These are phyloP conservation scores for Cynodonichthys magdalenae DNA, from an alignment of 2,797 vertebrate genomes.

Conservation along the genomic window DNA sequence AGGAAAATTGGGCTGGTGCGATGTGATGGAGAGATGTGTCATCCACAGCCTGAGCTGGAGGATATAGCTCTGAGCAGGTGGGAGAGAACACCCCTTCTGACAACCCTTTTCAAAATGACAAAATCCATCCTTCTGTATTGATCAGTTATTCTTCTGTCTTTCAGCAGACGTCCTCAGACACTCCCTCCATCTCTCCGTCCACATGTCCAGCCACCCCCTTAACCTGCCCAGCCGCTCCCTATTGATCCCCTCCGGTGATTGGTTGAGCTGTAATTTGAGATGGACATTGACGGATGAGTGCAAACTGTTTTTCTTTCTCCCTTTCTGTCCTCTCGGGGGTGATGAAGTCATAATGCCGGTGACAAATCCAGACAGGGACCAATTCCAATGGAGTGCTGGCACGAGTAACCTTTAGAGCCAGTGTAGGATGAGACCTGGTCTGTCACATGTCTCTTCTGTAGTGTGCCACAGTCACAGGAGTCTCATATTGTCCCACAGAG, in stretches of 20 bases:
- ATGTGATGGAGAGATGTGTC: slow-evolving; percentile 61
- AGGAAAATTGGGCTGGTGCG: slow-evolving; percentile 14
- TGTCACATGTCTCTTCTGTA: slow-evolving; percentile 42
- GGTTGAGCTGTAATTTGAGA: slow-evolving; percentile 86
- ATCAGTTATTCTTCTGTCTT: slow-evolving; percentile 86
- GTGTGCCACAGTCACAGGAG: slow-evolving; percentile 47
- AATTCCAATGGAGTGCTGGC: slow-evolving; percentile 69
- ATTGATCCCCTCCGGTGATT: slow-evolving; percentile 89
- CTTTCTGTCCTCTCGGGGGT: slow-evolving; percentile 73
- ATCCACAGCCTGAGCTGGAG: slow-evolving; percentile 37
- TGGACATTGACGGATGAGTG: slow-evolving; percentile 88
- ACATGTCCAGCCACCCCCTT: slow-evolving; percentile 61
- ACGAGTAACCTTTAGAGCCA: slow-evolving; percentile 78
- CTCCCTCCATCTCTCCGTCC: slow-evolving; percentile 72
- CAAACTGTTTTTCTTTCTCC: slow-evolving; percentile 82
- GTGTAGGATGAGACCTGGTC: slow-evolving; percentile 65
- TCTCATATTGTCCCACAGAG: slow-evolving; percentile 66
- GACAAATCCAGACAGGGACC: slow-evolving; percentile 78
- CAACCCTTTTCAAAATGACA: slow-evolving; percentile 83
- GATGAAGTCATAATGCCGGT: slow-evolving; percentile 84
- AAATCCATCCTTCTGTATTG: slow-evolving; percentile 85
- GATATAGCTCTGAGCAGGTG: slow-evolving; percentile 64
- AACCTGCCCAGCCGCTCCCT: slow-evolving; percentile 80
- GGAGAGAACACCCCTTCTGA: slow-evolving; percentile 71
- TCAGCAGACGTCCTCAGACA: slow-evolving; percentile 63